Evolutionary conservation across 2,888 invertebrate genomes (phyloP), one percentile per base, ranked within the genome.

Genomic region (Drosophila algonquin): DNA sequence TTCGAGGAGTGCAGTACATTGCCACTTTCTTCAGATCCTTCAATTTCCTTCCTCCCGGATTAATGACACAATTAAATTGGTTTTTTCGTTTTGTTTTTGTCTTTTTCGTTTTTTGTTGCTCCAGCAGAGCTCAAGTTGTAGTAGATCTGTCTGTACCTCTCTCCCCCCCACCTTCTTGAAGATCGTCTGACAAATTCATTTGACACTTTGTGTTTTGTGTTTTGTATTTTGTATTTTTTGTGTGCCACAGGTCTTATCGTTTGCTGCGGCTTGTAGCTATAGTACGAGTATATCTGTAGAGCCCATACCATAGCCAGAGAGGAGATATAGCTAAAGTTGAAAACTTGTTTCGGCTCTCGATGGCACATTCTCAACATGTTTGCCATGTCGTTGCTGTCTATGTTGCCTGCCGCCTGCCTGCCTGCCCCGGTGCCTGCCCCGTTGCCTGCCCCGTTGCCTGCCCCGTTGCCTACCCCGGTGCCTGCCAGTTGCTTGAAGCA

Each of bases 171-270:
- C 46, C 46, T 30, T 10, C 32, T 46, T 21, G 50, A 30, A 40
- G 62, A 48, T 40, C 40, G 55, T 53, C 78, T 77, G 76, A 86
- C 86, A 86, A 86, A 86, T 89, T 90, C 90, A 89, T 89, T 86
- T 90, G 86, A 86, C 86, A 86, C 86, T 90, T 77, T 79, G 73
- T 77, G 65, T 80, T 85, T 85, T 88, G 89, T 90, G 89, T 83
- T 44, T 55, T 64, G 32, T 63, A n/a, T 40, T 48, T n/a, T 47
- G 14, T 24, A 24, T 24, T 24, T 24, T 9, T 27, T 45, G 12
- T 44, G 51, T 69, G 64, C 50, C 52, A 60, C 53, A 53, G 75
- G 69, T 76, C 76, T 59, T 56, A 59, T 64, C 60, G 78, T 65
- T 58, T 75, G 57, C 79, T 71, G 46, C 18, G 35, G 24, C n/a